Conservation (phyloP, 2,888 invertebrate genomes). For the Phragmatobia fuliginosa region DNA sequence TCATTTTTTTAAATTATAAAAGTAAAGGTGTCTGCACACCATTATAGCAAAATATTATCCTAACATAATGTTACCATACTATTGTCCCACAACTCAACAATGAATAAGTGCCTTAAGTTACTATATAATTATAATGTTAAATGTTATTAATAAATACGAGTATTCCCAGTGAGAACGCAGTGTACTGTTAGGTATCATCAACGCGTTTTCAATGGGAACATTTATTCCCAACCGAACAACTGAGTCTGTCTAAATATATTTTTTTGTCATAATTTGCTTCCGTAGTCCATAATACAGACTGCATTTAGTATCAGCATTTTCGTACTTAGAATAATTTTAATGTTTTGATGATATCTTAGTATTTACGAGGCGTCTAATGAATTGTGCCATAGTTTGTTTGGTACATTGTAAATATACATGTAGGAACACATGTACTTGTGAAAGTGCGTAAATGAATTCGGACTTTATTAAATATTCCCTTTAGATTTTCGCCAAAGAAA, state of each 20-base stretch:
- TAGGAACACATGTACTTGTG: slow-evolving; percentile 30
- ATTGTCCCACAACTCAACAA: slow-evolving; percentile 13
- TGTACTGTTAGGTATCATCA: neutral
- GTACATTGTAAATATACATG: slow-evolving; percentile 55
- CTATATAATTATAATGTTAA: slow-evolving; percentile 17
- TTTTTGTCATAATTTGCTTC: slow-evolving; percentile 11
- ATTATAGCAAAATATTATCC: neutral
- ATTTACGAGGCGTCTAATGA: slow-evolving; percentile 33
- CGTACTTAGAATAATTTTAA: slow-evolving; percentile 39
- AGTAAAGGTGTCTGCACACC: too few relatives aligned
- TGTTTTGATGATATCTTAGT: slow-evolving; percentile 10
- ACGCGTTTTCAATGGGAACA: slow-evolving; percentile 3
- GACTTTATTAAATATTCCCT: slow-evolving; percentile 28
- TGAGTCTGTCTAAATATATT: slow-evolving; percentile 3
- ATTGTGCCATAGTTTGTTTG: slow-evolving; percentile 44
- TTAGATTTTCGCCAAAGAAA: slow-evolving; percentile 48
- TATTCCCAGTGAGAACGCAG: slow-evolving; percentile 8
- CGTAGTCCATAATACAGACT: slow-evolving; percentile 43
- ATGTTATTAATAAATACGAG: slow-evolving; percentile 7
- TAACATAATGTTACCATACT: neutral
- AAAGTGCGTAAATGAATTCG: slow-evolving; percentile 37
- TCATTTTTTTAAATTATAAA: too few relatives aligned
- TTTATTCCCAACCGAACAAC: slow-evolving; percentile 5
- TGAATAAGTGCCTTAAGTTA: slow-evolving; percentile 36
- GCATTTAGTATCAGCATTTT: slow-evolving; percentile 56